phyloP scores from a whole-genome alignment of 2,888 invertebrate species.

The Trissonchulus sp. region DNA sequence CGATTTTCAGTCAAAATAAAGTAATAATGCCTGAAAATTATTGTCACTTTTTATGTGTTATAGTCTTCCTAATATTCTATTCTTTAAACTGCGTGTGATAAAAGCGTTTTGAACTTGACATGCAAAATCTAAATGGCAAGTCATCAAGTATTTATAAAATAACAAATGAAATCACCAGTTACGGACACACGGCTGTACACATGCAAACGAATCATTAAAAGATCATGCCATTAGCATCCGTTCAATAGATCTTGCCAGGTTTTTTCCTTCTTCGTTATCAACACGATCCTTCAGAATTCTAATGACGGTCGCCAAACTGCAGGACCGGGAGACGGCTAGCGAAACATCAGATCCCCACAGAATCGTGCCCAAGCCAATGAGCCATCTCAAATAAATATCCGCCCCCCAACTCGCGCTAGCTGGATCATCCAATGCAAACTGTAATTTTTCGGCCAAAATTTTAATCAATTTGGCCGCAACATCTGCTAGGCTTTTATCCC shows the following conservation, averaged over 20 bases:
- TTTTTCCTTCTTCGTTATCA: conserved; percentile 13
- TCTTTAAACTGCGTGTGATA: too few relatives aligned
- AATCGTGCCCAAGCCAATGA: conserved; percentile 66
- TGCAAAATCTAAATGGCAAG: too few relatives aligned
- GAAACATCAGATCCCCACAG: conserved; percentile 44
- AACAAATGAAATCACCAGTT: too few relatives aligned
- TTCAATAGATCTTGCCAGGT: conserved; percentile 25
- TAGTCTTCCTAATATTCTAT: too few relatives aligned
- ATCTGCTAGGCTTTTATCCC: not conserved
- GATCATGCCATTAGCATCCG: too few relatives aligned
- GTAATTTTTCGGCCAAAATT: not conserved
- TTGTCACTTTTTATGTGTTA: too few relatives aligned
- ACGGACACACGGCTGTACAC: too few relatives aligned
- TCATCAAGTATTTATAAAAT: too few relatives aligned
- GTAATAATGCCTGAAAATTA: too few relatives aligned
- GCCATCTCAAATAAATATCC: not conserved
- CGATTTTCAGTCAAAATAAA: too few relatives aligned
- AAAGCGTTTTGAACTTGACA: too few relatives aligned
- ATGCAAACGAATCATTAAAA: too few relatives aligned
- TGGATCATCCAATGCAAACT: not conserved
- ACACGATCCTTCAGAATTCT: conserved; percentile 20
- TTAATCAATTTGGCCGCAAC: not conserved
- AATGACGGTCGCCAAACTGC: not conserved
- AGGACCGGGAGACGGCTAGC: not conserved
- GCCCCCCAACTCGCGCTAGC: not conserved